Percentiles rank a stretch among this genome's conserved stretches.
Evolutionary conservation across 2,797 vertebrate species (phyloP).

Genomic region (Poeciliopsis presidionis): DNA sequence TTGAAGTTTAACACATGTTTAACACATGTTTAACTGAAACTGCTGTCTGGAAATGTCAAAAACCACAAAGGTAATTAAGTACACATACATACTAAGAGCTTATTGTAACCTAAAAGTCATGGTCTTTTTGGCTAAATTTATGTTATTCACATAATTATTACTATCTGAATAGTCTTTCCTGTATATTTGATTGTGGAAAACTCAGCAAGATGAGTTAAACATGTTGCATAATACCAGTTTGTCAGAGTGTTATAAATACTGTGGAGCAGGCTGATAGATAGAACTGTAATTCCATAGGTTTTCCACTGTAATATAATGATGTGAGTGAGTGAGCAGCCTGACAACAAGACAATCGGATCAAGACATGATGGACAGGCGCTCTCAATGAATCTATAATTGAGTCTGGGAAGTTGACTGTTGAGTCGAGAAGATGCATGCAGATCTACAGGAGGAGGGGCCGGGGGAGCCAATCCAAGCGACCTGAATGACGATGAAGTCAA

Average conservation of each 20-base stretch:
- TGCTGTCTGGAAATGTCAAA: conserved; percentile 38
- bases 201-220: conserved; percentile 44
- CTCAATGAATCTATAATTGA: conserved; percentile 63
- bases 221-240: conserved; percentile 34
- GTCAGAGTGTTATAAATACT: conserved; percentile 42
- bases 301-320: conserved; percentile 66
- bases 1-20: conserved; percentile 37
- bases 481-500: conserved; percentile 30
- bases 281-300: conserved; percentile 64
- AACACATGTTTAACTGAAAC: conserved; percentile 32
- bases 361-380: conserved; percentile 66
- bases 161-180: conserved; percentile 1
- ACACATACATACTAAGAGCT: conserved; percentile 36
- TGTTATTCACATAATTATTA: conserved; percentile 22
- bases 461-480: conserved; percentile 25
- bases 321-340: conserved; percentile 68
- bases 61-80: conserved; percentile 53
- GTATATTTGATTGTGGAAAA: not conserved
- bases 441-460: conserved; percentile 19
- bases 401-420: conserved; percentile 46
- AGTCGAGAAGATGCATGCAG: conserved; percentile 34
- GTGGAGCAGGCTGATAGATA: conserved; percentile 49
- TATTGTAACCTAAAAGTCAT: conserved; percentile 54
- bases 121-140: conserved; percentile 3
- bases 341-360: conserved; percentile 72